Conservation (phyloP, 2,888 invertebrate genomes). For the Drosophila meridiana region DNA sequence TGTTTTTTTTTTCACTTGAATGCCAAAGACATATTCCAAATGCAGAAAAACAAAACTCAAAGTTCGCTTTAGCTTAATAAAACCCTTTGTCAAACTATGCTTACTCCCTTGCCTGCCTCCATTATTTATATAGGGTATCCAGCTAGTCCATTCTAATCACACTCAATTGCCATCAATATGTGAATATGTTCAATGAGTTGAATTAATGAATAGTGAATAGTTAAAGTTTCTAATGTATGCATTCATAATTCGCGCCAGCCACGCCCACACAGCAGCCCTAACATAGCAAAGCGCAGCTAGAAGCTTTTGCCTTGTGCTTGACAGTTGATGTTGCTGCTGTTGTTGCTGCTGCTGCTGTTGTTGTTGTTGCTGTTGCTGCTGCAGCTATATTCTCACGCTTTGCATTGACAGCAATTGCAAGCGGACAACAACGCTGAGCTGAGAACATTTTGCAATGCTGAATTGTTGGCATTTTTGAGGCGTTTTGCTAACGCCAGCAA, state of each 20-base stretch:
- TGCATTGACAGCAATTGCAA: conserved; percentile 67
- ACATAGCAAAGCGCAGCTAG: conserved; percentile 16
- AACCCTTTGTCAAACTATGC: neutral
- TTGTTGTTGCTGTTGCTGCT: conserved; percentile 38
- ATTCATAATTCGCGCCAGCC: neutral
- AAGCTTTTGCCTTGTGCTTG: conserved; percentile 25
- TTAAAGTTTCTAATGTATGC: neutral
- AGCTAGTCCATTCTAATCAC: neutral
- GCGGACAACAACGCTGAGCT: conserved; percentile 42
- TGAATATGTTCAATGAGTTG: conserved; percentile 1
- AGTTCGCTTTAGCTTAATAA: too few relatives aligned
- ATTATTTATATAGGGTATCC: neutral
- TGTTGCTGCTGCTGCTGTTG: conserved; percentile 25
- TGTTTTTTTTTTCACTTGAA: too few relatives aligned
- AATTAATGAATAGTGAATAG: neutral
- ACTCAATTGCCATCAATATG: neutral
- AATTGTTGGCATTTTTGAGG: conserved; percentile 69
- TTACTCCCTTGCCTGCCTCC: neutral
- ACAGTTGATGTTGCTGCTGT: conserved; percentile 35
- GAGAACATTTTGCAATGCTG: conserved; percentile 74
- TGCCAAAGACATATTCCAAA: too few relatives aligned
- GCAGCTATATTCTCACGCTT: conserved; percentile 68
- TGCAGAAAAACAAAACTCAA: too few relatives aligned
- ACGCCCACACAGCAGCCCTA: conserved; percentile 14
- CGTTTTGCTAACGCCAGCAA: conserved; percentile 54